Conservation (phyloP, 2,797 vertebrate species). For the Gallinago solitaria region DNA sequence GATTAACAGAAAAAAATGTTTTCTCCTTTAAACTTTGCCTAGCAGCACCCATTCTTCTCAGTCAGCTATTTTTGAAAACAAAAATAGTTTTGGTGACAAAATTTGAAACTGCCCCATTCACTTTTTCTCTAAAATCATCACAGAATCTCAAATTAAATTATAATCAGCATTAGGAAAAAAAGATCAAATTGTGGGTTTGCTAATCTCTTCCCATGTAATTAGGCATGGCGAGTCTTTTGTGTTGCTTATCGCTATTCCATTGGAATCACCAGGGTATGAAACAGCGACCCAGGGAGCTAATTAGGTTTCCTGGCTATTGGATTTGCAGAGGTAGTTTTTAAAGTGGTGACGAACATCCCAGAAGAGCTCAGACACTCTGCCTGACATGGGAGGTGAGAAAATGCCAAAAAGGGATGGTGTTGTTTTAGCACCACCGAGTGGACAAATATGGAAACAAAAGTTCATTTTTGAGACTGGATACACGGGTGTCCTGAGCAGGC, state of each 20-base stretch:
- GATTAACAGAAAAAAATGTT: not conserved
- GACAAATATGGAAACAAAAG: not conserved
- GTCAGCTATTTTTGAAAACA: not conserved
- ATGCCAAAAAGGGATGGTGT: not conserved
- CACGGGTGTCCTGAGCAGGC: fast-evolving
- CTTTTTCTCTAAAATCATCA: not conserved
- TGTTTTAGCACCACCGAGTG: slow-evolving; percentile 62
- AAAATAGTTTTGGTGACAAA: not conserved
- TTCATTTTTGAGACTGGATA: not conserved
- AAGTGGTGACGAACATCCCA: fast-evolving
- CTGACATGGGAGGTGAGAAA: not conserved
- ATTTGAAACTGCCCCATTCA: not conserved
- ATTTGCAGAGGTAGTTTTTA: not conserved
- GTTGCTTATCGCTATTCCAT: not conserved
- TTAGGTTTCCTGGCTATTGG: not conserved
- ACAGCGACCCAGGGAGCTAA: not conserved
- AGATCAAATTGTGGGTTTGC: not conserved
- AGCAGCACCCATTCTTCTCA: not conserved
- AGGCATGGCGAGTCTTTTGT: not conserved
- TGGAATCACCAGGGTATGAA: not conserved
- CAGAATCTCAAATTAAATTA: not conserved
- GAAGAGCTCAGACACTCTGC: not conserved
- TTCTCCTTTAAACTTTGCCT: not conserved
- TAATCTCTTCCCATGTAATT: not conserved
- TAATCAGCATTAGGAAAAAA: not conserved